Conservation (phyloP, 2,888 invertebrate genomes). For the Rhaphigaster nebulosa region DNA sequence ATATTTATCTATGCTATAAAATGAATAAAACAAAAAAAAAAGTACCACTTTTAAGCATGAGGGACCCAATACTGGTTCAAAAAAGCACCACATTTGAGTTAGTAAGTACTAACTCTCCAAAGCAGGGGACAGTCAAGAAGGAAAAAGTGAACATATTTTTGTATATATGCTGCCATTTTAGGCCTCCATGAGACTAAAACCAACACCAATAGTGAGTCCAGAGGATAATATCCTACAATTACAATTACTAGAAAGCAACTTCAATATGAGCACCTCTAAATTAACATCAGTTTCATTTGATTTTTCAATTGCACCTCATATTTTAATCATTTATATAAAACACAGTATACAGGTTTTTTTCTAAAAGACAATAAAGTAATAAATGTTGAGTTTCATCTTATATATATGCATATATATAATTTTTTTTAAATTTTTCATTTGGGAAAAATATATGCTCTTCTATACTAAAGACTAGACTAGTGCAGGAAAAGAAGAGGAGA, state of each 20-base stretch:
- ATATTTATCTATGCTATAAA: constrained; percentile 36
- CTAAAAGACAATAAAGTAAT: constrained; percentile 35
- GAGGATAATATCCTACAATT: background rate
- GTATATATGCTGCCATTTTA: background rate
- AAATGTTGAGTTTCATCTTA: background rate
- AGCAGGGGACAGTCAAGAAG: background rate
- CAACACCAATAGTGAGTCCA: constrained; percentile 46
- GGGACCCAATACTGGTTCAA: constrained; percentile 40
- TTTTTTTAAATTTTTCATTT: background rate
- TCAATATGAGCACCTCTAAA: constrained; percentile 39
- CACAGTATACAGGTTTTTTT: constrained; percentile 30
- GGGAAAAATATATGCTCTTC: constrained; percentile 49
- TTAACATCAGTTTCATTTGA: constrained; percentile 19
- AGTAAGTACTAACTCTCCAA: background rate
- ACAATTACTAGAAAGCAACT: constrained; percentile 35
- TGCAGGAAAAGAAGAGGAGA: constrained; percentile 53
- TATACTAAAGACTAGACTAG: constrained; percentile 58
- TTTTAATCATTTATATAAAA: constrained; percentile 27
- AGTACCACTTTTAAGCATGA: constrained; percentile 28
- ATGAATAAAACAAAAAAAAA: constrained; percentile 29
- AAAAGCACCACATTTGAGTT: constrained; percentile 40
- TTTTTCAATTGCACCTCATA: constrained; percentile 30
- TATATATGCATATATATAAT: background rate
- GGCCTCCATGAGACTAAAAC: constrained; percentile 9
- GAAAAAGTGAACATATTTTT: constrained; percentile 2